phyloP scores from a whole-genome alignment of 1,140 invertebrate species.

The Drosophila lacteicornis region DNA sequence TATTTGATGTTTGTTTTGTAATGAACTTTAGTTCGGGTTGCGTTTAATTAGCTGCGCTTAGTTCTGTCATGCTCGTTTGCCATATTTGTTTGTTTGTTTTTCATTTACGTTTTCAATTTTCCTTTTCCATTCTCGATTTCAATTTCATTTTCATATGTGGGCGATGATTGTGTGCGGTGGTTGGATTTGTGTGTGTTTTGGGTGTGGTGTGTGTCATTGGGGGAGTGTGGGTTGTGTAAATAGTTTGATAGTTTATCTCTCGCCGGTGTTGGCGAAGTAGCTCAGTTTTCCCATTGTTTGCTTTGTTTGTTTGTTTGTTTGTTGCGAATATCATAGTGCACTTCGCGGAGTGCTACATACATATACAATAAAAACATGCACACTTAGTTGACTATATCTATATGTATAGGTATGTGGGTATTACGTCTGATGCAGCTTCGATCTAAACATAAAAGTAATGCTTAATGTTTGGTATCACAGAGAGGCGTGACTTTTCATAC shows the following conservation, averaged over 20 bases:
- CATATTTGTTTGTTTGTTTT: conserved; percentile 50
- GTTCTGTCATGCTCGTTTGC: conserved; percentile 69
- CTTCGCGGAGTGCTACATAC: conserved; percentile 47
- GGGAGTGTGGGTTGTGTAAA: conserved; percentile 34
- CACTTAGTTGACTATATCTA: conserved; percentile 71
- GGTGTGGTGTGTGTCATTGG: conserved; percentile 1
- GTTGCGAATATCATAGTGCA: conserved; percentile 67
- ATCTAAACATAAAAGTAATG: conserved; percentile 84
- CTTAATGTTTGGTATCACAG: conserved; percentile 85
- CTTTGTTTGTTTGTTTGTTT: conserved; percentile 30
- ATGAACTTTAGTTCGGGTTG: conserved; percentile 65
- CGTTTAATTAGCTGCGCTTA: conserved; percentile 70
- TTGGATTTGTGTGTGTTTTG: conserved; percentile 7
- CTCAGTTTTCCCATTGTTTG: conserved; percentile 30
- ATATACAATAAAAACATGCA: conserved; percentile 79
- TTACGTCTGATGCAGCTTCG: conserved; percentile 67
- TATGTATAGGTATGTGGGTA: conserved; percentile 48
- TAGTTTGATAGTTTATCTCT: conserved; percentile 56
- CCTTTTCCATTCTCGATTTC: conserved; percentile 20
- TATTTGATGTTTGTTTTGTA: conserved; percentile 54
- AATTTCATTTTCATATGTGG: conserved; percentile 14
- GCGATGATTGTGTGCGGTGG: neutral
- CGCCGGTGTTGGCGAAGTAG: conserved; percentile 20
- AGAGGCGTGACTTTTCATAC: conserved; percentile 84
- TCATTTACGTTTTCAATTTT: conserved; percentile 29